Conservation (phyloP, 1,140 invertebrate genomes). For the Stegodyphus mimosarum region DNA sequence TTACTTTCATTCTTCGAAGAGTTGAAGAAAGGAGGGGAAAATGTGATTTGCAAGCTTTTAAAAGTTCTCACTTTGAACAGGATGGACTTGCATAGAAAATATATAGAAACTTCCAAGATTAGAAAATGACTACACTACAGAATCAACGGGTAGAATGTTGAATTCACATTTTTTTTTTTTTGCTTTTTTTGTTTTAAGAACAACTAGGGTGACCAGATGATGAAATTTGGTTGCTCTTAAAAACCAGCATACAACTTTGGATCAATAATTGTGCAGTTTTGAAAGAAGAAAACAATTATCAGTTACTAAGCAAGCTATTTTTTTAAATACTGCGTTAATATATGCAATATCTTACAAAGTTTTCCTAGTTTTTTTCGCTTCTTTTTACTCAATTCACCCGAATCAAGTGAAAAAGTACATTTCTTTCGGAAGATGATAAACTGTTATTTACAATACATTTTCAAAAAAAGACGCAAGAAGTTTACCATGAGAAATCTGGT, state of each 20-base stretch:
- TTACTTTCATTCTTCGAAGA: conserved; percentile 52
- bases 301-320: too few species aligned
- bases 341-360: too few species aligned
- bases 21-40: conserved; percentile 23
- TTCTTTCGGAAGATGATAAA: too few species aligned
- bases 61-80: conserved; percentile 62
- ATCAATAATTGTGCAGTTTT: conserved; percentile 39
- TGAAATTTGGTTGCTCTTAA: background rate
- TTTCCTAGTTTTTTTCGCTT: too few species aligned
- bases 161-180: background rate
- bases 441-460: too few species aligned
- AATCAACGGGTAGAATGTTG: conserved; percentile 42
- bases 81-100: conserved; percentile 62
- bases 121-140: conserved; percentile 38
- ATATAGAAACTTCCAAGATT: conserved; percentile 60
- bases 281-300: conserved; percentile 20
- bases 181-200: background rate
- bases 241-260: conserved; percentile 6
- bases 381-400: too few species aligned
- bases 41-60: conserved; percentile 53
- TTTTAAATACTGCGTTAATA: too few species aligned
- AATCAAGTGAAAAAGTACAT: too few species aligned
- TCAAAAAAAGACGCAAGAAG: background rate
- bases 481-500: conserved; percentile 17
- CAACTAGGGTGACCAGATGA: background rate